A percentile compares a stretch with the other conserved stretches of the same genome.
These are phyloP conservation scores for Eilema sororculum DNA, from an alignment of 2,888 invertebrate genomes.

Conservation along the genomic window DNA sequence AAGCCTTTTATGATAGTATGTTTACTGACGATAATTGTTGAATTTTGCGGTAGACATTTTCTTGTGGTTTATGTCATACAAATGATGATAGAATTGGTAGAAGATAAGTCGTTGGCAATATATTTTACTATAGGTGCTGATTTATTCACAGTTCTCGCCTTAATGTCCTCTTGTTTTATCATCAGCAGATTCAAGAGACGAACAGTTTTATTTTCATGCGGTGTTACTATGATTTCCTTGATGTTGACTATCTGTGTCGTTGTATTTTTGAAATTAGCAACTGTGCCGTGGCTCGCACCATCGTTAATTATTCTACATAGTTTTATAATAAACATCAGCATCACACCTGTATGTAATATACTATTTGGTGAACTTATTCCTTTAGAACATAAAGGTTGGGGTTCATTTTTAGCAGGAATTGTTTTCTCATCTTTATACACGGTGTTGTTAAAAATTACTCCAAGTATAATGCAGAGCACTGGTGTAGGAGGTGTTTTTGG, in stretches of 20 bases:
- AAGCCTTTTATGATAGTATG: slow-evolving; percentile 46
- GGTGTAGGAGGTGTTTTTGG: slow-evolving; percentile 15
- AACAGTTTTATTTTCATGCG: slow-evolving; percentile 54
- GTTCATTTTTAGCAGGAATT: slow-evolving; percentile 53
- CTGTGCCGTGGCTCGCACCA: slow-evolving; percentile 51
- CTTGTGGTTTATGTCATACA: slow-evolving; percentile 56
- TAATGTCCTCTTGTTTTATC: slow-evolving; percentile 49
- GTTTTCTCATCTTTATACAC: slow-evolving; percentile 55
- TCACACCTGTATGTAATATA: slow-evolving; percentile 55
- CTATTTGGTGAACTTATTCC: slow-evolving; percentile 63
- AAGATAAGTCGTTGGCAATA: slow-evolving; percentile 50
- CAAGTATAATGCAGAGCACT: slow-evolving; percentile 52
- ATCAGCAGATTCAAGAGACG: slow-evolving; percentile 56
- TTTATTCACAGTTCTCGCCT: slow-evolving; percentile 51
- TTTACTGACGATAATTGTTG: slow-evolving; percentile 47
- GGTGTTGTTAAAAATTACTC: slow-evolving; percentile 56
- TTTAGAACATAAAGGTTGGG: slow-evolving; percentile 59
- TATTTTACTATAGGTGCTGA: slow-evolving; percentile 61
- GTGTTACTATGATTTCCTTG: slow-evolving; percentile 44
- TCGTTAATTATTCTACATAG: slow-evolving; percentile 53
- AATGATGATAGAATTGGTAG: slow-evolving; percentile 57
- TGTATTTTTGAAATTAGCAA: slow-evolving; percentile 45
- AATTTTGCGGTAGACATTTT: slow-evolving; percentile 58
- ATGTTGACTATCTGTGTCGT: slow-evolving; percentile 56
- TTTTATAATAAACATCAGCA: slow-evolving; percentile 52